These are phyloP conservation scores for Mantis religiosa DNA, from an alignment of 2,888 invertebrate species.

Conservation along the genomic window DNA sequence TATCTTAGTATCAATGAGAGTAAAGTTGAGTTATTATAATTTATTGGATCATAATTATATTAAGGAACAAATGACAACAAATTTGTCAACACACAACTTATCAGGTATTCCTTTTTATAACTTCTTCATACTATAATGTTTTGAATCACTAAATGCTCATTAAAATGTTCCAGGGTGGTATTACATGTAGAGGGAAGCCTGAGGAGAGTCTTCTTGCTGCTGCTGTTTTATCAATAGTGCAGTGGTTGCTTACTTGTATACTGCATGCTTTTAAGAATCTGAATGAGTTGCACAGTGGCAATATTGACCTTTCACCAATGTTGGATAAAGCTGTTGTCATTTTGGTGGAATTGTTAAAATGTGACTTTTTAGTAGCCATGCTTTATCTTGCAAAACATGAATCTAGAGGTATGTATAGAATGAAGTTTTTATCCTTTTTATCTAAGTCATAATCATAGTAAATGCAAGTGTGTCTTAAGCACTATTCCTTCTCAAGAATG, in stretches of 20 bases:
- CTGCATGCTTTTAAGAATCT: constrained; percentile 47
- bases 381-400: constrained; percentile 78
- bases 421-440: not conserved
- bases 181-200: constrained; percentile 72
- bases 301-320: constrained; percentile 45
- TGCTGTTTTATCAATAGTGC: constrained; percentile 73
- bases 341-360: constrained; percentile 63
- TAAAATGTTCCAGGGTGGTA: constrained; percentile 44
- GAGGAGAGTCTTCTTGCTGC: constrained; percentile 83
- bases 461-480: not conserved
- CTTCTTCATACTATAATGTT: too few relatives aligned
- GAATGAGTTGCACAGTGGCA: constrained; percentile 31
- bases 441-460: not conserved
- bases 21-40: too few relatives aligned
- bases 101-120: too few relatives aligned
- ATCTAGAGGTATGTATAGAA: constrained; percentile 38
- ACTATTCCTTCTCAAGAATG: too few relatives aligned
- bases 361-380: constrained; percentile 75
- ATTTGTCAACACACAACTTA: too few relatives aligned
- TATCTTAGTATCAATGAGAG: too few relatives aligned
- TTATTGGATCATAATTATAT: too few relatives aligned
- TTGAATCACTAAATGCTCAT: not conserved
- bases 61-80: too few relatives aligned
- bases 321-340: constrained; percentile 66
- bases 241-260: constrained; percentile 78